These are phyloP conservation scores for Oceanites oceanicus DNA, from an alignment of 2,113 vertebrate genomes.

Conservation along the genomic window DNA sequence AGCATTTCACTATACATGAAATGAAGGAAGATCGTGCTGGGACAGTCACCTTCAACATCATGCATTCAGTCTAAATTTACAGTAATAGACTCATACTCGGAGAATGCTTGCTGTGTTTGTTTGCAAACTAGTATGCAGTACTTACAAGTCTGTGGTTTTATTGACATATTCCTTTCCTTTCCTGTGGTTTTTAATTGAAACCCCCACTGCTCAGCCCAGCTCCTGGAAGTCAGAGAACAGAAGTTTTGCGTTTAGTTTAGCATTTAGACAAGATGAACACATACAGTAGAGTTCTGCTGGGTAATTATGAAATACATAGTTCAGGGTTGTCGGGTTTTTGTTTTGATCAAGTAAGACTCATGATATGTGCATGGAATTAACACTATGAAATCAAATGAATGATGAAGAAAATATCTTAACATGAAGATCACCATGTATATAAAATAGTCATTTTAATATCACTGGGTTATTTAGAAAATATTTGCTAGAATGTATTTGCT, in stretches of 20 bases:
- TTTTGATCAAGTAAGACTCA: slow-evolving; percentile 9
- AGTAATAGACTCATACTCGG: slow-evolving; percentile 75
- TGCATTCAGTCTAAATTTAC: slow-evolving; percentile 75
- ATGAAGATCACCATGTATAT: neutral
- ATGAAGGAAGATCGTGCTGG: slow-evolving; percentile 69
- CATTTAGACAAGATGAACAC: slow-evolving; percentile 67
- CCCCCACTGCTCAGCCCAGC: slow-evolving; percentile 77
- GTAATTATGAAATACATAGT: slow-evolving; percentile 56
- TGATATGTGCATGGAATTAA: neutral
- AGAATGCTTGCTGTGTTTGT: slow-evolving; percentile 82
- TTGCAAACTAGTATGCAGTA: slow-evolving; percentile 82
- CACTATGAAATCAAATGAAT: neutral
- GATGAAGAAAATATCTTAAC: neutral
- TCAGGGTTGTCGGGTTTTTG: neutral
- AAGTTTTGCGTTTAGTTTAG: slow-evolving; percentile 75
- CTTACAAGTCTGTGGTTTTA: slow-evolving; percentile 85
- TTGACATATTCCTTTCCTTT: slow-evolving; percentile 82
- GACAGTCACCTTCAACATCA: slow-evolving; percentile 72
- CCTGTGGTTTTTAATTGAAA: slow-evolving; percentile 87
- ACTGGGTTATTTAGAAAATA: neutral
- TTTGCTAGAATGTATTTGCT: neutral
- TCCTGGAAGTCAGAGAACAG: slow-evolving; percentile 73
- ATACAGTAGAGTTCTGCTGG: slow-evolving; percentile 40
- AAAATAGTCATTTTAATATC: neutral
- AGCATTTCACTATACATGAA: slow-evolving; percentile 45